Evolutionary conservation across 2,797 vertebrate species (phyloP).

Genomic region (Thunnus albacares): DNA sequence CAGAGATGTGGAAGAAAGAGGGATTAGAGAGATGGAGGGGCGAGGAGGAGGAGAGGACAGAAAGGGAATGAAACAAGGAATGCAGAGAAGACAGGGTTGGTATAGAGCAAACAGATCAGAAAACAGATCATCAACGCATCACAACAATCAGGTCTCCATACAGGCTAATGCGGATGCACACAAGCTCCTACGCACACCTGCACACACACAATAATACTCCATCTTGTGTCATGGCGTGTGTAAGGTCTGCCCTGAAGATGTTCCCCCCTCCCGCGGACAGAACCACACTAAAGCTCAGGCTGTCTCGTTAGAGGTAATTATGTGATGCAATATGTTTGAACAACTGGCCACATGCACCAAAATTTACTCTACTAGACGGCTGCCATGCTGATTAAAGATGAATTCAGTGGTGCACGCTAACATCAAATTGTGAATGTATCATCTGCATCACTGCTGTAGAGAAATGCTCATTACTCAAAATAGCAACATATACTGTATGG

Average conservation of each 20-base stretch:
- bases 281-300: constrained; percentile 26
- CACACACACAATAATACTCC: background rate
- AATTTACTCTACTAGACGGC: constrained; percentile 26
- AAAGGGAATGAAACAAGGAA: constrained; percentile 7
- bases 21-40: background rate
- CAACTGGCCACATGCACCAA: constrained; percentile 48
- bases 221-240: background rate
- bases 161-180: constrained; percentile 26
- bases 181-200: constrained; percentile 13
- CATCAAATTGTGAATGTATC: constrained; percentile 38
- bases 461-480: constrained; percentile 13
- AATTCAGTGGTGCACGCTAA: constrained; percentile 30
- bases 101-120: background rate
- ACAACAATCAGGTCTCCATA: constrained; percentile 10
- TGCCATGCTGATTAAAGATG: constrained; percentile 40
- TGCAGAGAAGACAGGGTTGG: background rate
- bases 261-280: constrained; percentile 30
- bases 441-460: constrained; percentile 15
- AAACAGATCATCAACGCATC: constrained; percentile 12
- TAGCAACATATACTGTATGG: constrained; percentile 9
- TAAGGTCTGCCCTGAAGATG: constrained; percentile 43
- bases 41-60: constrained; percentile 14
- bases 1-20: constrained; percentile 14
- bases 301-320: constrained; percentile 61
- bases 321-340: constrained; percentile 55